Evolutionary conservation across 2,113 vertebrate species (phyloP), one percentile per base, ranked within the genome.

Genomic region (Carollia perspicillata): DNA sequence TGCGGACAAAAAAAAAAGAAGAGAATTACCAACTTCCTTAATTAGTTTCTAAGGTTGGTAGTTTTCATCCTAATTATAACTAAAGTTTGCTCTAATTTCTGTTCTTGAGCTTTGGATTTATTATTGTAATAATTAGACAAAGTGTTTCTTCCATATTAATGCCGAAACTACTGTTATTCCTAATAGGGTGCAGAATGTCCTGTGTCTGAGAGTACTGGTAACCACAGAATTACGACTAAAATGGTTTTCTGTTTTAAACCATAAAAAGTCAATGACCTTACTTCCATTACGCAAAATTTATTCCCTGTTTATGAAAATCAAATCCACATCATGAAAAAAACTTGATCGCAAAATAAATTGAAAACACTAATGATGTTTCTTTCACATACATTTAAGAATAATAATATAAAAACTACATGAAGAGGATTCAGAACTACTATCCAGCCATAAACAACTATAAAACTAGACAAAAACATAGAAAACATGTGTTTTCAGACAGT

Each of bases 21-120:
- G 35, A 68, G 30, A 90, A 86, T 92, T 80, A 14, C 3, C 14
- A n/a, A 10, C 23, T 83, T 94, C 63, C 42, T 84, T 66, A 77
- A 68, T 53, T 75, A 42, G 68, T 69, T 86, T 85, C 79, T 91
- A 88, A 75, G 71, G 13, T 8, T 85, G 5, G 18, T 74, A 71
- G 26, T 42, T 84, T 93, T 84, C 66, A 84, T 93, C 77, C 66
- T 60, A 89, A 84, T 89, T 83, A 84, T 86, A 35, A 79, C 42
- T 78, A 68, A 87, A 92, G 65, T 33, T 16, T 74, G 33, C 12
- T 28, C 33, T 5, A 33, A 55, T 86, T 87, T 95, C 23, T 75
- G 53, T 71, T 75, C 40, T 80, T 63, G 65, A 95, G n/a, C 16
- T 96, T 93, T 86, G 17, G 51, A 35, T 79, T 84, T 94, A 63